These are phyloP conservation scores for Octodonta nipae DNA, from an alignment of 2,888 invertebrate genomes.

Conservation along the genomic window DNA sequence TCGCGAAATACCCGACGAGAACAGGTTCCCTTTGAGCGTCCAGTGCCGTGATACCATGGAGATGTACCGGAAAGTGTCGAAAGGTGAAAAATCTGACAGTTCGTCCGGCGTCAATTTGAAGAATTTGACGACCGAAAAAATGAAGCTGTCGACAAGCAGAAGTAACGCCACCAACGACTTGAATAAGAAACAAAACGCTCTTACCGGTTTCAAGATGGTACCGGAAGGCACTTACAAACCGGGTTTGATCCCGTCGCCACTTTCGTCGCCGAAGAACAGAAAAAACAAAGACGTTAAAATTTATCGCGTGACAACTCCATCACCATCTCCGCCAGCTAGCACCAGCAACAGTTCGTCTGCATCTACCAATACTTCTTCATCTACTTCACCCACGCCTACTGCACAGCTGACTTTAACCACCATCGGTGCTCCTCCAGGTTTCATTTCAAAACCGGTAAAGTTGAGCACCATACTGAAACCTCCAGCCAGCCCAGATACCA, in stretches of 20 bases:
- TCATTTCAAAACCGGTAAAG: background rate
- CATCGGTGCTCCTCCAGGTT: background rate
- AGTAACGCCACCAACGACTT: conserved; percentile 32
- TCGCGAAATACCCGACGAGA: conserved; percentile 18
- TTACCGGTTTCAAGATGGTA: conserved; percentile 40
- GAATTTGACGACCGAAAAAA: conserved; percentile 20
- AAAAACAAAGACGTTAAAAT: conserved; percentile 26
- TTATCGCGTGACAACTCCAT: conserved; percentile 21
- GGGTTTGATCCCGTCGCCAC: conserved; percentile 19
- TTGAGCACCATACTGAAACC: background rate
- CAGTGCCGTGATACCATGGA: conserved; percentile 21
- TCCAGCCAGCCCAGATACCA: conserved; percentile 8
- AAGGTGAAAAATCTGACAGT: conserved; percentile 22
- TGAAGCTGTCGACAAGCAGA: conserved; percentile 18
- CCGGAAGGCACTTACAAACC: conserved; percentile 35
- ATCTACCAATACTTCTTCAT: background rate
- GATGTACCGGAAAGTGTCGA: conserved; percentile 15
- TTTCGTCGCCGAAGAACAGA: conserved; percentile 15
- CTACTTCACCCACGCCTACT: background rate
- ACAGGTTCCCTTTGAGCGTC: conserved; percentile 20
- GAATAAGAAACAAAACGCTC: conserved; percentile 35
- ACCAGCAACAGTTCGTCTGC: conserved; percentile 24
- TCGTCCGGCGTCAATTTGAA: conserved; percentile 25
- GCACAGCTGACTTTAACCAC: background rate
- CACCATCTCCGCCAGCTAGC: conserved; percentile 7